These are phyloP conservation scores for Himantopus leucocephalus DNA, from an alignment of 2,113 vertebrate species.

Conservation along the genomic window DNA sequence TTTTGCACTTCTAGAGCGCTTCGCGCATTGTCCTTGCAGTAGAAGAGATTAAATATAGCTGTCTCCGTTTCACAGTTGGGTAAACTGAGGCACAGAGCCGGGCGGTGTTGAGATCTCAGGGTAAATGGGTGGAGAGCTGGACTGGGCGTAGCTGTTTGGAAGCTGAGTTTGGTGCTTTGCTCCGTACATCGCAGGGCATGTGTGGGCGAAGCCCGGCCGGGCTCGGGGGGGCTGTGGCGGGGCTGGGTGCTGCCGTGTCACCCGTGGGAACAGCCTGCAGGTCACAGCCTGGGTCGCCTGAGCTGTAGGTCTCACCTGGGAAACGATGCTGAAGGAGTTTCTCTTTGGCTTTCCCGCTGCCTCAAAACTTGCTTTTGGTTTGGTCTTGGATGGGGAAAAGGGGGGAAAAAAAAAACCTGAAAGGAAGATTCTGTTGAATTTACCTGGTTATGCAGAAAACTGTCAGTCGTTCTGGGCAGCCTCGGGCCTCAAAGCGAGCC, in stretches of 20 bases:
- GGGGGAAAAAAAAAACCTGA: neutral
- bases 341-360: neutral
- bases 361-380: neutral
- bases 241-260: neutral
- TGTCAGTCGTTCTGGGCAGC: neutral
- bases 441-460: neutral
- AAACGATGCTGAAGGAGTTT: neutral
- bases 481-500: fast-evolving
- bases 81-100: neutral
- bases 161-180: neutral
- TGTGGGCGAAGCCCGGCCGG: neutral
- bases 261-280: neutral
- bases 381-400: neutral
- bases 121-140: neutral
- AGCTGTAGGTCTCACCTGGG: neutral
- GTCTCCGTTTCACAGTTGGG: neutral
- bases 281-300: neutral
- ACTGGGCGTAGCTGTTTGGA: neutral
- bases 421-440: neutral
- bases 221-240: neutral
- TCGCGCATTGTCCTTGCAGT: fast-evolving
- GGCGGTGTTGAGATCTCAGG: fast-evolving
- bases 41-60: neutral
- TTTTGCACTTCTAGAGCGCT: neutral
- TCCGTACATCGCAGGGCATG: fast-evolving